A percentile compares a stretch with the other conserved stretches of the same genome.
These are phyloP conservation scores for Sebastiscus tertius DNA, from an alignment of 2,797 vertebrate species.

Conservation along the genomic window DNA sequence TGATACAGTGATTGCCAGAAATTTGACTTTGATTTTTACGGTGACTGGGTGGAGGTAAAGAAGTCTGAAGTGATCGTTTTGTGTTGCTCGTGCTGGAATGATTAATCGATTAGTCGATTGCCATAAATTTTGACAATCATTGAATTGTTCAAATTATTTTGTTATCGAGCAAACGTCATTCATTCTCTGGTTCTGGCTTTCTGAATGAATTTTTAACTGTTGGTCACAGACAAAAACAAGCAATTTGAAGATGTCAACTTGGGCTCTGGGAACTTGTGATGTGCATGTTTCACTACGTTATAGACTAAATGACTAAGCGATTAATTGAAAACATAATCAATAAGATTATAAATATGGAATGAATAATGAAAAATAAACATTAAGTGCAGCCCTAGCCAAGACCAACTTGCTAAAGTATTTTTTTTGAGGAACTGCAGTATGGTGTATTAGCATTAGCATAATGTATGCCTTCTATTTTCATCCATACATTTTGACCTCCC, in stretches of 20 bases:
- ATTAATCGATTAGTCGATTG: not conserved
- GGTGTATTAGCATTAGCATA: not conserved
- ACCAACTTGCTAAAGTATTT: not conserved
- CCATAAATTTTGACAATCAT: not conserved
- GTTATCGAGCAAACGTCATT: not conserved
- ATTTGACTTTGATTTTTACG: not conserved
- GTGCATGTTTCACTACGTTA: not conserved
- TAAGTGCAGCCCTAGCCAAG: not conserved
- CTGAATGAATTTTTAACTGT: not conserved
- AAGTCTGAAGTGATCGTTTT: not conserved
- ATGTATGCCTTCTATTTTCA: not conserved
- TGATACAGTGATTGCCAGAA: not conserved
- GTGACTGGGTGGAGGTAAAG: not conserved
- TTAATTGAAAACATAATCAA: not conserved
- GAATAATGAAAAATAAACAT: constrained; percentile 2
- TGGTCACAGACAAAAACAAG: not conserved
- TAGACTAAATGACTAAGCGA: not conserved
- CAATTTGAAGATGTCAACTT: not conserved
- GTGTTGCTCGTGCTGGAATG: not conserved
- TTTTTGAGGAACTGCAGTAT: not conserved
- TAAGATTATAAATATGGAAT: constrained; percentile 1
- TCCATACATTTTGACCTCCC: not conserved
- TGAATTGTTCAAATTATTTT: not conserved
- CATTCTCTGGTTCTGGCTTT: not conserved
- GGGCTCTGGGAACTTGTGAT: not conserved